Percentiles rank a stretch among this genome's conserved stretches.
These are phyloP conservation scores for Iphiclides podalirius DNA, from an alignment of 2,888 invertebrate species.

Conservation along the genomic window DNA sequence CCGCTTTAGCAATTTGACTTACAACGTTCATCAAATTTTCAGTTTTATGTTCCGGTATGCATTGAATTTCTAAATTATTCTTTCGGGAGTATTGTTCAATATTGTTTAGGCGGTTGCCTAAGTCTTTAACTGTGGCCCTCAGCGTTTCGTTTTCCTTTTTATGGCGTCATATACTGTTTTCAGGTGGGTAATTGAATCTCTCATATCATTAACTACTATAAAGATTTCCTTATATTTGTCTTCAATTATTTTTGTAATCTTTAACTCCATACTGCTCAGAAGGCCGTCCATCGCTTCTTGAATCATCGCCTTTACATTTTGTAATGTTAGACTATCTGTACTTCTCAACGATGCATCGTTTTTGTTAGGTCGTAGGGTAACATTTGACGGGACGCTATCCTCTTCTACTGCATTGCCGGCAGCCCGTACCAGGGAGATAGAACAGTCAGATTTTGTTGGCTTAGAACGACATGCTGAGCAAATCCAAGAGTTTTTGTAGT, in stretches of 20 bases:
- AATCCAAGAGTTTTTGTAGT: constrained; percentile 14
- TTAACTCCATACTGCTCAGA: background rate
- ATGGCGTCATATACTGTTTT: background rate
- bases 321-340: background rate
- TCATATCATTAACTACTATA: constrained; percentile 13
- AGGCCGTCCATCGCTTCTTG: constrained; percentile 4
- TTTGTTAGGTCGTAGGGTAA: constrained; percentile 1
- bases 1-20: constrained; percentile 21
- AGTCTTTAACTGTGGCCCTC: constrained; percentile 2
- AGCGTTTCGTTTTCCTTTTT: constrained; percentile 5
- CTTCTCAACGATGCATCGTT: background rate
- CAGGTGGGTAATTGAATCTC: background rate
- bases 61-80: constrained; percentile 27
- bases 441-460: too few relatives aligned
- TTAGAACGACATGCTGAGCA: too few relatives aligned
- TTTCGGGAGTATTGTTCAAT: constrained; percentile 23
- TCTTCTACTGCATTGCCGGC: background rate
- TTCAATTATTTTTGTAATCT: constrained; percentile 7
- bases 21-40: constrained; percentile 26
- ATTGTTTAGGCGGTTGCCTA: background rate
- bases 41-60: constrained; percentile 26
- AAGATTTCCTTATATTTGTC: constrained; percentile 12
- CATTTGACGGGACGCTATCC: background rate
- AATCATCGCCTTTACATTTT: constrained; percentile 1
- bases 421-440: constrained; percentile 6